phyloP scores from a whole-genome alignment of 2,113 vertebrate genomes.

The Oryzias celebensis region DNA sequence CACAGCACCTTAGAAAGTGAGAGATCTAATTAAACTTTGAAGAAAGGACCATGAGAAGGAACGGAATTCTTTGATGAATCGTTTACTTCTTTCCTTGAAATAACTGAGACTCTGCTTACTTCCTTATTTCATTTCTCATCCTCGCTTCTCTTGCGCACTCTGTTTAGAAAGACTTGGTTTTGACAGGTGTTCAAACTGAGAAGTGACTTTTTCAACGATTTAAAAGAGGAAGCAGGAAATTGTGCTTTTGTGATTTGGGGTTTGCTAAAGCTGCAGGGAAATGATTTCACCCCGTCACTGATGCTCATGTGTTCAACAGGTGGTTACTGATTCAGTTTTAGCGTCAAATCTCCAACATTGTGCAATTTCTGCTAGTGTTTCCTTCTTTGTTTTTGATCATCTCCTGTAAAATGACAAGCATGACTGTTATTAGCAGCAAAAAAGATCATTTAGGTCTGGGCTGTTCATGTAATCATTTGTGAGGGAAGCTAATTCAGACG shows the following conservation, averaged over 20 bases:
- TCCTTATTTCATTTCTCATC: conserved; percentile 2
- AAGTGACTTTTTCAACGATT: conserved; percentile 1
- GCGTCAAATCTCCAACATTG: no score
- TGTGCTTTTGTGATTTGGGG: conserved; percentile 23
- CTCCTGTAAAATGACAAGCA: no score
- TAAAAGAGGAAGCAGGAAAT: not conserved
- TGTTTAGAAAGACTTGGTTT: not conserved
- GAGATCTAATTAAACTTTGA: conserved; percentile 1
- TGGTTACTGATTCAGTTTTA: not conserved
- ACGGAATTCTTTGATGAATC: not conserved
- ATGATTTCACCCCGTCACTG: not conserved
- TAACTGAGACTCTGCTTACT: not conserved
- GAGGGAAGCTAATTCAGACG: no score
- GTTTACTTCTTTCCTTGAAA: not conserved
- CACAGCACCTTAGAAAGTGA: conserved; percentile 2
- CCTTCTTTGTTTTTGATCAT: no score
- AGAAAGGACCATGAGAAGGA: not conserved
- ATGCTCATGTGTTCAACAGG: not conserved
- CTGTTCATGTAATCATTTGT: no score
- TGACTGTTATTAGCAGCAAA: no score
- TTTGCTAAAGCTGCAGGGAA: not conserved
- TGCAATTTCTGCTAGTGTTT: no score
- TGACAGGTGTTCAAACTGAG: not conserved
- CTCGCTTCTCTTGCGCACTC: not conserved
- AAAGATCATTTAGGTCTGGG: no score